A percentile compares a stretch with the other conserved stretches of the same genome.
These are phyloP conservation scores for Agapornis canus DNA, from an alignment of 2,797 vertebrate genomes.

Conservation along the genomic window DNA sequence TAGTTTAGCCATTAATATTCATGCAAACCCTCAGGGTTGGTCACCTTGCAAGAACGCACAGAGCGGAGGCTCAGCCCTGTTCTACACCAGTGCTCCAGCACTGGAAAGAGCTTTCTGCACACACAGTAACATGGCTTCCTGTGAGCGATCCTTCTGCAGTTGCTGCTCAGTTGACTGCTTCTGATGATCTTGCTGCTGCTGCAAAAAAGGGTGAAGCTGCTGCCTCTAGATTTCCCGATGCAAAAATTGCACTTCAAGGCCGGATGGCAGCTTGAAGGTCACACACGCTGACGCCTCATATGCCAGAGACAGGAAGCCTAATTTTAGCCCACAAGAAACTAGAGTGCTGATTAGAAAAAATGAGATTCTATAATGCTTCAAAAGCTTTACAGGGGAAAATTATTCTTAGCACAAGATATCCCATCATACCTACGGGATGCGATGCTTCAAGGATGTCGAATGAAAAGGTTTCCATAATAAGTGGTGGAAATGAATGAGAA, in stretches of 20 bases:
- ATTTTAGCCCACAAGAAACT: slow-evolving; percentile 64
- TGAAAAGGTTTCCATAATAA: slow-evolving; percentile 44
- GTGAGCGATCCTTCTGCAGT: slow-evolving; percentile 7
- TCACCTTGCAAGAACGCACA: not conserved
- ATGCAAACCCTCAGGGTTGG: not conserved
- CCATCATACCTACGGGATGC: slow-evolving; percentile 26
- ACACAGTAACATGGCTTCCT: slow-evolving; percentile 44
- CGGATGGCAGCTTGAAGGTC: slow-evolving; percentile 70
- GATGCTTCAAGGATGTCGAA: slow-evolving; percentile 25
- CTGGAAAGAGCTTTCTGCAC: not conserved
- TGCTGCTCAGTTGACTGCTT: slow-evolving; percentile 57
- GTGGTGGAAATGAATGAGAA: slow-evolving; percentile 40
- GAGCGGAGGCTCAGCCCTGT: not conserved
- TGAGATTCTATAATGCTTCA: slow-evolving; percentile 59
- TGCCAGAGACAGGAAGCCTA: slow-evolving; percentile 66
- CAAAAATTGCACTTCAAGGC: slow-evolving; percentile 71
- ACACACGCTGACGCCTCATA: slow-evolving; percentile 43
- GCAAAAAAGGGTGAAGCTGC: slow-evolving; percentile 47
- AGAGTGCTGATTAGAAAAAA: slow-evolving; percentile 68
- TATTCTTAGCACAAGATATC: slow-evolving; percentile 50
- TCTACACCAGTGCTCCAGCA: not conserved
- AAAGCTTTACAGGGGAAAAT: slow-evolving; percentile 54
- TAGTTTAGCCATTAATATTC: slow-evolving; percentile 17
- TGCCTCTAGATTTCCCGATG: slow-evolving; percentile 63
- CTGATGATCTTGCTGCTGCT: slow-evolving; percentile 62